phyloP scores from a whole-genome alignment of 2,113 vertebrate species.

The Formicarius rufipectus region DNA sequence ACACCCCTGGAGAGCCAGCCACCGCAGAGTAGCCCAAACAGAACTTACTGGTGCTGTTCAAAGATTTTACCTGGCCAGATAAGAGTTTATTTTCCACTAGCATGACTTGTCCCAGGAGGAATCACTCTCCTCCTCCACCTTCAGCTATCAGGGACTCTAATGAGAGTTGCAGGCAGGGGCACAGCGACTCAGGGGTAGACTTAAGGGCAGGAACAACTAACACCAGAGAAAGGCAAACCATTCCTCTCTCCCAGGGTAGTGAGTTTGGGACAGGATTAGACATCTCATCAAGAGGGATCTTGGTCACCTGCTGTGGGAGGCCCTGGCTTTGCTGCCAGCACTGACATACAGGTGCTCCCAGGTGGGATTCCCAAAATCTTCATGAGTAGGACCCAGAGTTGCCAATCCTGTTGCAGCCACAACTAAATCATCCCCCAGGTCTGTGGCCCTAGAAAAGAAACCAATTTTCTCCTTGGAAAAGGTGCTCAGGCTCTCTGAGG shows the following conservation, averaged over 20 bases:
- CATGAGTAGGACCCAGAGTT: background rate
- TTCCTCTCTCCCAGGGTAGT: background rate
- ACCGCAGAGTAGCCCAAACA: background rate
- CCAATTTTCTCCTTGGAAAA: background rate
- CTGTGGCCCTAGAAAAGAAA: background rate
- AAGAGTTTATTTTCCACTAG: background rate
- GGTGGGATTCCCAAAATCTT: background rate
- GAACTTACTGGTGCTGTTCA: background rate
- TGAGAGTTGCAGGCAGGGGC: background rate
- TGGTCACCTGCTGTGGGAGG: background rate
- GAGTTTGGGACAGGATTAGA: background rate
- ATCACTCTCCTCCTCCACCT: background rate
- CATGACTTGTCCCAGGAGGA: background rate
- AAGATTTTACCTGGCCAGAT: background rate
- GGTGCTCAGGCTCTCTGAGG: background rate
- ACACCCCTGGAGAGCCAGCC: background rate
- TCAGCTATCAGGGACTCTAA: background rate
- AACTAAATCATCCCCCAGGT: background rate
- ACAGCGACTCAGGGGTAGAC: background rate
- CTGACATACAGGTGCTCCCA: background rate
- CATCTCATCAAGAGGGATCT: background rate
- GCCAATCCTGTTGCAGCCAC: background rate
- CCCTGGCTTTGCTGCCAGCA: background rate
- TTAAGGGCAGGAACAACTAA: background rate
- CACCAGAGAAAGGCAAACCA: background rate